A percentile compares a stretch with the other conserved stretches of the same genome.
Evolutionary conservation across 2,797 vertebrate species (phyloP).

Genomic region (Scyliorhinus canicula): DNA sequence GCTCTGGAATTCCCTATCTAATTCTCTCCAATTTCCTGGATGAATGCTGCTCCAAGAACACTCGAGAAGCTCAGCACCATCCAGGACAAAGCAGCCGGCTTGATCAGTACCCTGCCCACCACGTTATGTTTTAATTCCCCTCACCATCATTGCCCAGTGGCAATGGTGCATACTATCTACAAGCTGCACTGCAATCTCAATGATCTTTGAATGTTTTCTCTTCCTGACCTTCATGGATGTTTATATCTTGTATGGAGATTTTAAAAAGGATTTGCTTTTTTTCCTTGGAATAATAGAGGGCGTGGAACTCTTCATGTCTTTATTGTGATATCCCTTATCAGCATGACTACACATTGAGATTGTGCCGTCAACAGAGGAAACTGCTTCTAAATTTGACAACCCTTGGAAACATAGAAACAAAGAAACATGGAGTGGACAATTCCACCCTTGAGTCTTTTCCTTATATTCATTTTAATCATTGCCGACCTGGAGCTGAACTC

Average conservation of each 20-base stretch:
- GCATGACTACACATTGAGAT: neutral
- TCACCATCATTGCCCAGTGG: neutral
- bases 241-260: neutral
- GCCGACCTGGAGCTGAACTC: neutral
- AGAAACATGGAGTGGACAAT: neutral
- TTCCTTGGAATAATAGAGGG: neutral
- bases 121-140: neutral
- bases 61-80: neutral
- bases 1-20: neutral
- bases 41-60: neutral
- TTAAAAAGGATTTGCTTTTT: neutral
- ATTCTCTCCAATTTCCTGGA: neutral
- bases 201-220: neutral
- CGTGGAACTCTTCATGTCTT: neutral
- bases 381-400: neutral
- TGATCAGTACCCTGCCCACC: neutral
- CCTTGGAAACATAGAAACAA: neutral
- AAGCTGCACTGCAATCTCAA: neutral
- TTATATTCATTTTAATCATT: neutral
- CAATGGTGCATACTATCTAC: no score
- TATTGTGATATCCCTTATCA: neutral
- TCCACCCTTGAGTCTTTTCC: neutral
- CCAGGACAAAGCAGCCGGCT: neutral
- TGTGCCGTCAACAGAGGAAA: neutral
- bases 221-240: no score